Percentiles rank a stretch among this genome's conserved stretches.
phyloP scores from a whole-genome alignment of 1,140 invertebrate genomes.

The Diabrotica virgifera region DNA sequence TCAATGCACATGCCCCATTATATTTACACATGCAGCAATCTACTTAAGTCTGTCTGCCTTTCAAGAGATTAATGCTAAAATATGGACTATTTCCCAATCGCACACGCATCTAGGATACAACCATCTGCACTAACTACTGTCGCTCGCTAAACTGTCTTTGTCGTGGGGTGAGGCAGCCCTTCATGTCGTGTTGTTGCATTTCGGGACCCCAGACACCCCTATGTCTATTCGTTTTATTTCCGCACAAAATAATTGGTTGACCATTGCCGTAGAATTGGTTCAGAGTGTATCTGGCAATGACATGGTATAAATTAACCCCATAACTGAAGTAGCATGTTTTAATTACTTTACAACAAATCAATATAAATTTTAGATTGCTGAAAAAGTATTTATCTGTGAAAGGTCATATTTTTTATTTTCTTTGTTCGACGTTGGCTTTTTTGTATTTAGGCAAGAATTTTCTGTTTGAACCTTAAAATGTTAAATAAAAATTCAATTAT shows the following conservation, averaged over 20 bases:
- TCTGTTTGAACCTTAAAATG: no score
- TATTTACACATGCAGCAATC: constrained; percentile 1
- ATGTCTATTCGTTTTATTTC: constrained; percentile 3
- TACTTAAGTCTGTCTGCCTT: constrained; percentile 2
- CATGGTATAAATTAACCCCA: no score
- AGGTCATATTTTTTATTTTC: no score
- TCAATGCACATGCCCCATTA: not conserved
- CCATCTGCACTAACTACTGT: not conserved
- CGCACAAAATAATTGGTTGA: not conserved
- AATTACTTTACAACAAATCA: no score
- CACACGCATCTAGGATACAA: not conserved
- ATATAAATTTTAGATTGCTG: no score
- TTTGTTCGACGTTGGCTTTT: no score
- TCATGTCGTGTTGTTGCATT: not conserved
- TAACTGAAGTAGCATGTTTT: no score
- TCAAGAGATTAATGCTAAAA: constrained; percentile 2
- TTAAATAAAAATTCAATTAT: no score
- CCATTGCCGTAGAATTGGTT: not conserved
- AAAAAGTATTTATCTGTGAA: no score
- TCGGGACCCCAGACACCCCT: not conserved
- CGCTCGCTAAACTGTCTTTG: not conserved
- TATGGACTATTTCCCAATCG: not conserved
- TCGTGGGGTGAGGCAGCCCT: not conserved
- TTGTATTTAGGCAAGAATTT: no score
- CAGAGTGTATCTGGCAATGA: no score